phyloP scores from a whole-genome alignment of 2,113 vertebrate genomes.

The Pelusios castaneus region DNA sequence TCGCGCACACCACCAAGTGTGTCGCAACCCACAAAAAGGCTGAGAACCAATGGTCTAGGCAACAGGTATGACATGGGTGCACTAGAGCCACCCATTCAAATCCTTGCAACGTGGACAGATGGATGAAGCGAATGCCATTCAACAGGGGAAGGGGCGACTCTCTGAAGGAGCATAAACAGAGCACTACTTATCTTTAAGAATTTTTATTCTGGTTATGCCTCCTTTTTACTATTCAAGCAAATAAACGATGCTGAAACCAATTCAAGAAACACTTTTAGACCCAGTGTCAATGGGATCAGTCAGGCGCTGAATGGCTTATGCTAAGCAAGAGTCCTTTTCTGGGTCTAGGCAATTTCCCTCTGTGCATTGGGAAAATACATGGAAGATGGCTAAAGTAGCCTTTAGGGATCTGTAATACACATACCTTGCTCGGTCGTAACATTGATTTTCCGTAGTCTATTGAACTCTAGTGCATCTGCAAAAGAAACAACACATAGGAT shows the following conservation, averaged over 20 bases:
- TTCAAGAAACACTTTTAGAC: not conserved
- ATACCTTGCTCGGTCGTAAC: slow-evolving; percentile 72
- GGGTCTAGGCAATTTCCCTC: not conserved
- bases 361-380: not conserved
- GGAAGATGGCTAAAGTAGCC: not conserved
- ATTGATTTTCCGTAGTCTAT: slow-evolving; percentile 75
- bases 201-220: accelerated
- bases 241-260: not conserved
- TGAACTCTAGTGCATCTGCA: slow-evolving; percentile 76
- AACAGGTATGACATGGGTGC: not conserved
- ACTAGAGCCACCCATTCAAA: not conserved
- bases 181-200: not conserved
- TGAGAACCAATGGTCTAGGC: no score
- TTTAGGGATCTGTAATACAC: not conserved
- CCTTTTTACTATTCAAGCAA: not conserved
- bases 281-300: not conserved
- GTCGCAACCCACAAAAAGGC: no score
- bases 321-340: not conserved
- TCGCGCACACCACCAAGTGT: no score
- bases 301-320: not conserved
- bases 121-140: not conserved
- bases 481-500: slow-evolving; percentile 5
- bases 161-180: not conserved
- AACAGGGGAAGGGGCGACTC: not conserved
- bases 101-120: not conserved